These are phyloP conservation scores for Vollenhovia emeryi DNA, from an alignment of 1,140 invertebrate genomes.

Conservation along the genomic window DNA sequence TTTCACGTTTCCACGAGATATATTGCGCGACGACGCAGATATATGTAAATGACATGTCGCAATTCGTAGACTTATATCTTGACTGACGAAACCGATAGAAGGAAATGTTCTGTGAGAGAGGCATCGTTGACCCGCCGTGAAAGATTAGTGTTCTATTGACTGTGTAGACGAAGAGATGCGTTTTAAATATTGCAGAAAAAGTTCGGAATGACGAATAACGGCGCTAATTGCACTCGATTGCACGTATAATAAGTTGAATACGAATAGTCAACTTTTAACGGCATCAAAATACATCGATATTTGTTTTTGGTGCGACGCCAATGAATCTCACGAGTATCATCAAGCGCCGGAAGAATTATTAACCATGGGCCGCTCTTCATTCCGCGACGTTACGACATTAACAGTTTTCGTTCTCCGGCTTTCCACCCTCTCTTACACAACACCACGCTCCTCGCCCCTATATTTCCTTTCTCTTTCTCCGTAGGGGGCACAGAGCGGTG, in stretches of 20 bases:
- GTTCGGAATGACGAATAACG: background rate
- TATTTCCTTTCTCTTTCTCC: conserved; percentile 35
- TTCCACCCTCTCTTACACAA: conserved; percentile 50
- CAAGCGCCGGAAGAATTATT: conserved; percentile 50
- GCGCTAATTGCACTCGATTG: background rate
- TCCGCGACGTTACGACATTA: conserved; percentile 62
- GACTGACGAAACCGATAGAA: no score
- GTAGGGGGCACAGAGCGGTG: conserved; percentile 43
- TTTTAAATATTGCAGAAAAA: background rate
- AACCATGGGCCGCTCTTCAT: conserved; percentile 29
- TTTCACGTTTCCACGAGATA: background rate
- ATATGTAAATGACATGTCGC: background rate
- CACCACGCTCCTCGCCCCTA: conserved; percentile 26
- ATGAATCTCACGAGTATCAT: conserved; percentile 52
- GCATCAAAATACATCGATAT: conserved; percentile 9
- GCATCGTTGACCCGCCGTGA: no score
- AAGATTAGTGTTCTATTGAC: background rate
- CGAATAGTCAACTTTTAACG: background rate
- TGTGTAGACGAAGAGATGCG: background rate
- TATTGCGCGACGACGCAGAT: background rate
- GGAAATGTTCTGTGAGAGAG: background rate
- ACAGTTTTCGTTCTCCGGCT: conserved; percentile 56
- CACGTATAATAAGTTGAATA: conserved; percentile 27
- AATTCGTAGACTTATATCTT: background rate
- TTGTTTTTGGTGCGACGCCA: conserved; percentile 15